Conservation (phyloP, 2,888 invertebrate genomes). For the Eupithecia tripunctaria region DNA sequence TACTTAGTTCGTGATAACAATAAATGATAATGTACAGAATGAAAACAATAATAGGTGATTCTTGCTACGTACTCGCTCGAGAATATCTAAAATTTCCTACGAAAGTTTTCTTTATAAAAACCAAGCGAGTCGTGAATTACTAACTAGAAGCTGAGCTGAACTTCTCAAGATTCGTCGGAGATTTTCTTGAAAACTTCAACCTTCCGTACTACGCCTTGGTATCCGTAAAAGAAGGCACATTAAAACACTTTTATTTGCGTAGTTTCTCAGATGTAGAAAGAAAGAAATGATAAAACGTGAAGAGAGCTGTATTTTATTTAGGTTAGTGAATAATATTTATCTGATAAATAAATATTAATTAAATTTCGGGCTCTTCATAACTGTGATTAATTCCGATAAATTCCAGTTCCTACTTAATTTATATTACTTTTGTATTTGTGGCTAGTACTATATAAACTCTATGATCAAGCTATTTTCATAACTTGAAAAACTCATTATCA, state of each 20-base stretch:
- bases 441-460: too few species aligned
- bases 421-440: too few species aligned
- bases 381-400: too few species aligned
- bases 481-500: too few species aligned
- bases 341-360: too few species aligned
- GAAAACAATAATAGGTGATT: not conserved
- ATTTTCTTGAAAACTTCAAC: not conserved
- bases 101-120: conserved; percentile 1
- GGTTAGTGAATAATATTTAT: too few species aligned
- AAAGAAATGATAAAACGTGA: not conserved
- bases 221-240: not conserved
- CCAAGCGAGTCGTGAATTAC: not conserved
- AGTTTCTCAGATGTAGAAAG: not conserved
- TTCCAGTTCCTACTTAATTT: too few species aligned
- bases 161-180: not conserved
- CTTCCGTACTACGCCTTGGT: not conserved
- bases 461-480: too few species aligned
- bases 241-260: not conserved
- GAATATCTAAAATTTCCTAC: not conserved
- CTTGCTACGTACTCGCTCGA: not conserved
- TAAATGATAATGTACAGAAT: not conserved
- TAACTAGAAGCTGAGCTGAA: not conserved
- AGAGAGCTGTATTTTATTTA: too few species aligned
- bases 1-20: not conserved
- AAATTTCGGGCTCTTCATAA: too few species aligned